Conservation (phyloP, 2,888 invertebrate genomes). For the Cephus pulcher region DNA sequence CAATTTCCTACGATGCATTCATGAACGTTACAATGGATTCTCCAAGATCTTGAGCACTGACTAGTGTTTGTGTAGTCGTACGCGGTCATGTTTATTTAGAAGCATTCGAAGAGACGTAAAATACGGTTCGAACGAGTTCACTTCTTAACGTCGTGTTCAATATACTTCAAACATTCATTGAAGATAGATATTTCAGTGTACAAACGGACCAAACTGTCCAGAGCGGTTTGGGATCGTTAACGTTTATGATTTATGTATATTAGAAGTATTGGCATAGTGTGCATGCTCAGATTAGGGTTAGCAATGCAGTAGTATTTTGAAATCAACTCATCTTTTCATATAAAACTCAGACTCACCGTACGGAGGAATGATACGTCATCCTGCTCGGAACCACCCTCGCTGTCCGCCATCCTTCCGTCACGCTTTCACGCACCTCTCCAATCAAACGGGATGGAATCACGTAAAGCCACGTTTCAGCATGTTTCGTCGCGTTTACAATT, state of each 20-base stretch:
- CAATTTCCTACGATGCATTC: not conserved
- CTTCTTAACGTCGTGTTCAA: not conserved
- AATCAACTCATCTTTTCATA: not conserved
- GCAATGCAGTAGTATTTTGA: not conserved
- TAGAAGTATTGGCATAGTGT: not conserved
- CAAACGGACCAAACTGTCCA: not conserved
- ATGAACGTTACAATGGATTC: not conserved
- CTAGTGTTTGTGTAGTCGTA: not conserved
- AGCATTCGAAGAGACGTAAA: not conserved
- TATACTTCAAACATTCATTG: not conserved
- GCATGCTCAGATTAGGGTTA: not conserved
- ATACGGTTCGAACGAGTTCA: not conserved
- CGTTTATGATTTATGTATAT: not conserved
- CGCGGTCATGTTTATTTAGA: not conserved
- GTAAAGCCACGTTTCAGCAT: slow-evolving; percentile 18
- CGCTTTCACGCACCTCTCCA: slow-evolving; percentile 10
- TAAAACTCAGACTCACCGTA: slow-evolving; percentile 80
- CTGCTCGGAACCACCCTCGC: slow-evolving; percentile 97
- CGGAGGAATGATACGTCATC: slow-evolving; percentile 99
- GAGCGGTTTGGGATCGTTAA: not conserved
- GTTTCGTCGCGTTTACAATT: slow-evolving; percentile 24
- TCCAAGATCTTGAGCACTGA: not conserved
- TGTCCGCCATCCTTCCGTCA: slow-evolving; percentile 82
- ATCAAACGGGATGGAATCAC: slow-evolving; percentile 12
- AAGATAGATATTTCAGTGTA: not conserved